Base-by-base conservation (phyloP, 1,140 invertebrate species). In the Hypsibius dujardini region DNA sequence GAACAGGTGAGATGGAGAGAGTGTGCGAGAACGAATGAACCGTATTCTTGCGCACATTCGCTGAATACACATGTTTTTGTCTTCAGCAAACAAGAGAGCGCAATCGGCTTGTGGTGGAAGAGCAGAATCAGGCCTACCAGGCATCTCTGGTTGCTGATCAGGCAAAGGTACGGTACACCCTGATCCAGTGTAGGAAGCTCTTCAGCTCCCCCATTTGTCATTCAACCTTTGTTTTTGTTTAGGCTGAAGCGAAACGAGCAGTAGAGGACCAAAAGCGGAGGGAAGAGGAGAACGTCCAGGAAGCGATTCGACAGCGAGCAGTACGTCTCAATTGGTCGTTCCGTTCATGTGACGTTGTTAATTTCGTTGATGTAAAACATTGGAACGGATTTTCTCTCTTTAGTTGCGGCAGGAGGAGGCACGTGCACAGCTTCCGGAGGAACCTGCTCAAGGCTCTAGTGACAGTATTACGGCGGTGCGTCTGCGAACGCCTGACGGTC, bases 101-200 rank as follows among this genome's bases (percentile, higher is more conserved):
- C 7, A 7, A 42, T 14, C 7, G 7, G 3, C 12, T 67, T 3
- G 45, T 67, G 62, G 62, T 67, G 62, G 62, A 67, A 67, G 62
- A 67, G 42, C 62, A 67, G 42, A 67, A 67, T 42, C 7, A 14
- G 7, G 62, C 62, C 42, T 67, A 67, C 45, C 42, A 14, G 62
- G 42, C 3, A 42, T 67, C 62, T 14, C 42, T 67, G 42, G 62
- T 14, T 14, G 62, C 62, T 7, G 62, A 67, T 42, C 7, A 42
- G 45, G 62, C 62, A 7, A 67, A 67, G 42, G 62, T 67, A 67
- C 50, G 45, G 62, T 67, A 42, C n/a, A n/a, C n/a, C n/a, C n/a
- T n/a, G n/a, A 14, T 67, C 3, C 12, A 67, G 42, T 14, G 3
- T 3, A 12, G 3, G 62, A 14, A 14, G 62, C 42, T 7, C 7